Percentiles rank a stretch among this genome's conserved stretches.
Evolutionary conservation across 2,888 invertebrate genomes (phyloP).

Genomic region (Dryomyza anilis): DNA sequence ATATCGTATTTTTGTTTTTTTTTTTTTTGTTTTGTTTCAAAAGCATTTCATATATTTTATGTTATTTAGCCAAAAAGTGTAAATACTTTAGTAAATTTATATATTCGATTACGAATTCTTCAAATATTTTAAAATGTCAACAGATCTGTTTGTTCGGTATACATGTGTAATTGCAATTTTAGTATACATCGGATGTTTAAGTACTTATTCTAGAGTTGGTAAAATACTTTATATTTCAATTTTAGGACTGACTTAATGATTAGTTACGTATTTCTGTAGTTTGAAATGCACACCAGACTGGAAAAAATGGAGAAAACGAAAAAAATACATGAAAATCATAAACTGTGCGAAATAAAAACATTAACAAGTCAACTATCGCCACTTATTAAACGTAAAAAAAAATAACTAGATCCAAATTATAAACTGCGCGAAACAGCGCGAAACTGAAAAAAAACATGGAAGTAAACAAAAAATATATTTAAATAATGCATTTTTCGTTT

Average conservation of each 20-base stretch:
- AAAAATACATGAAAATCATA: background rate
- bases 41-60: slow-evolving; percentile 3
- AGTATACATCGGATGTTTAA: slow-evolving; percentile 25
- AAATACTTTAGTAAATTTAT: slow-evolving; percentile 4
- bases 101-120: slow-evolving; percentile 18
- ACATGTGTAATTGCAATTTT: slow-evolving; percentile 28
- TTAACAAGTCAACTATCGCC: background rate
- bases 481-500: background rate
- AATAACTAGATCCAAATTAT: slow-evolving; percentile 32
- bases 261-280: slow-evolving; percentile 39
- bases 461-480: slow-evolving; percentile 1
- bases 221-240: slow-evolving; percentile 35
- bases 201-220: slow-evolving; percentile 33
- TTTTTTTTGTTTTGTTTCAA: slow-evolving; percentile 1
- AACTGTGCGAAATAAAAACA: slow-evolving; percentile 1
- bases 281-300: slow-evolving; percentile 19
- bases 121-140: slow-evolving; percentile 21
- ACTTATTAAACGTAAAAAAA: slow-evolving; percentile 24
- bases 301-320: background rate
- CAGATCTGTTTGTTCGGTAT: slow-evolving; percentile 32
- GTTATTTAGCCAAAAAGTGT: slow-evolving; percentile 22
- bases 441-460: slow-evolving; percentile 17
- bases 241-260: slow-evolving; percentile 33
- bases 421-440: slow-evolving; percentile 17
- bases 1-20: too few relatives aligned